Evolutionary conservation across 23 tunicate species (phyloP).

Genomic region (Styela plicata): DNA sequence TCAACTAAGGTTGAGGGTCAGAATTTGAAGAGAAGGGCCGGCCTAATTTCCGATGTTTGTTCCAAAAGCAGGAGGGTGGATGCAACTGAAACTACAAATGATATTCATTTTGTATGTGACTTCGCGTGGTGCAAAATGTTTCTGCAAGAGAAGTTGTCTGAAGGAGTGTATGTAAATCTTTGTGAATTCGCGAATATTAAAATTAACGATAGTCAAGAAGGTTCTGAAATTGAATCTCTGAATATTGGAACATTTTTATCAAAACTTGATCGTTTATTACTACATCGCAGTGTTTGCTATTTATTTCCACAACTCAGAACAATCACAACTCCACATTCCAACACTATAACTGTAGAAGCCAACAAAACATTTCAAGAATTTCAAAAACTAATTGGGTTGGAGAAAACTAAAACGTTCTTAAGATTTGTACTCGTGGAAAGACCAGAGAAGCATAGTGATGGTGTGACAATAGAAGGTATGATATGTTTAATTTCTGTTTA

Average conservation of each 20-base stretch:
- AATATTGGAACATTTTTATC: conserved; percentile 33
- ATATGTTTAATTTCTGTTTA: not conserved
- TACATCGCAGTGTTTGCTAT: conserved; percentile 40
- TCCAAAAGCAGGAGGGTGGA: not conserved
- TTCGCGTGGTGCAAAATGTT: not conserved
- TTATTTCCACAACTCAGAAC: conserved; percentile 42
- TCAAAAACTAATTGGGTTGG: conserved; percentile 1
- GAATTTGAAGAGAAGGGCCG: not conserved
- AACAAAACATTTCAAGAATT: not conserved
- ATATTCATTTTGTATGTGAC: not conserved
- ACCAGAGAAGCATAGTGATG: not conserved
- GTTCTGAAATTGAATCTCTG: not conserved
- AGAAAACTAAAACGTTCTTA: not conserved
- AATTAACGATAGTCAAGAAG: not conserved
- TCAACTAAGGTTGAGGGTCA: not conserved
- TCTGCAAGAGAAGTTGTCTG: not conserved
- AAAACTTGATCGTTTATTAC: conserved; percentile 15
- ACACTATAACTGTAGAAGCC: not conserved
- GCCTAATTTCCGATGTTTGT: not conserved
- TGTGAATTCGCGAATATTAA: not conserved
- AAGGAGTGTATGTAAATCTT: not conserved
- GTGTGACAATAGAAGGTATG: not conserved
- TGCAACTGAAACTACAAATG: not conserved
- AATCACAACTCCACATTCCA: conserved; percentile 5
- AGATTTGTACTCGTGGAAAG: conserved; percentile 1